Evolutionary conservation across 2,797 vertebrate genomes (phyloP).

Genomic region (Vipera latastei): DNA sequence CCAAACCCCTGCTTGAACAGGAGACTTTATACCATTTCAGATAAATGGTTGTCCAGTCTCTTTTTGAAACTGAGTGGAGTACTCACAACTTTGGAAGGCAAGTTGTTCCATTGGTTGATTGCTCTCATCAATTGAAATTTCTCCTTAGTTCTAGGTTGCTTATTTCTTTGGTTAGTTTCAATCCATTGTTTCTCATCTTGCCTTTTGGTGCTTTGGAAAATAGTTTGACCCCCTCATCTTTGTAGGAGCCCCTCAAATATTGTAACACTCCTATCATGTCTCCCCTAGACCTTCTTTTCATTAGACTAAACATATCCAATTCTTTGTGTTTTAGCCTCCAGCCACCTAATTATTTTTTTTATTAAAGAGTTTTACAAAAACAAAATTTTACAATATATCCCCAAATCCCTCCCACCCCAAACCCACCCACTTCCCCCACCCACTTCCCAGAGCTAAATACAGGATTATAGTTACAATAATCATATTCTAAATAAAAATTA

Average conservation of each 20-base stretch:
- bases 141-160: neutral
- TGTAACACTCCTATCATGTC: neutral
- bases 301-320: neutral
- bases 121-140: neutral
- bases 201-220: neutral
- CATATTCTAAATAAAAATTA: too few species aligned
- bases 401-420: too few species aligned
- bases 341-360: neutral
- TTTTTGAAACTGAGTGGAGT: neutral
- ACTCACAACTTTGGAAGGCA: neutral
- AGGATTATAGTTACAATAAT: too few species aligned
- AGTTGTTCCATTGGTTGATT: neutral
- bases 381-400: too few species aligned
- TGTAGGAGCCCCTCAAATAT: neutral
- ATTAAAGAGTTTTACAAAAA: too few species aligned
- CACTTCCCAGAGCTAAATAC: too few species aligned
- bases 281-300: neutral
- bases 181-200: neutral
- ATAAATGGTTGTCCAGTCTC: neutral
- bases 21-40: neutral
- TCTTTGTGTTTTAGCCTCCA: neutral
- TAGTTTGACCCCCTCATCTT: neutral
- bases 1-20: neutral
- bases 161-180: neutral
- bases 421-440: too few species aligned